A percentile compares a stretch with the other conserved stretches of the same genome.
Conservation (phyloP, 2,888 invertebrate species). For the Mythimna albipuncta region DNA sequence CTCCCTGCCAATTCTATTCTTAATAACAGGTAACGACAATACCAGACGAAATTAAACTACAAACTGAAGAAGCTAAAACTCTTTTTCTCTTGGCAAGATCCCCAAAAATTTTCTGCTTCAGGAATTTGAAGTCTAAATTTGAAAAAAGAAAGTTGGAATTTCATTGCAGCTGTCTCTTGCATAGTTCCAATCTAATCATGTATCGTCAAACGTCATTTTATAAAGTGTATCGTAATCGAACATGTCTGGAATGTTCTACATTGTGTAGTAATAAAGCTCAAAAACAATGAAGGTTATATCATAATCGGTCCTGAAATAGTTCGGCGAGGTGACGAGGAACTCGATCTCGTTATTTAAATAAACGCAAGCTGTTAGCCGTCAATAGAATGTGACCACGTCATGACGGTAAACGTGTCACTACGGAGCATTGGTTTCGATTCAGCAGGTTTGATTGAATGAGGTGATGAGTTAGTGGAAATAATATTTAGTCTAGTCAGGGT, state of each 20-base stretch:
- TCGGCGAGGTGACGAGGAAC: conserved; percentile 42
- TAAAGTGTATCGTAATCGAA: conserved; percentile 66
- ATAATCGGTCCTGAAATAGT: conserved; percentile 52
- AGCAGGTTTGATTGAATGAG: conserved; percentile 2
- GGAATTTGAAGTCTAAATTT: conserved; percentile 30
- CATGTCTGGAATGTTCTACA: conserved; percentile 65
- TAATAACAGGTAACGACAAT: conserved; percentile 67
- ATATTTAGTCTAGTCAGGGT: not conserved
- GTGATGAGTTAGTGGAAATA: not conserved
- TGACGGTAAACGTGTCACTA: conserved; percentile 49
- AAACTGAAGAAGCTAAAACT: conserved; percentile 45
- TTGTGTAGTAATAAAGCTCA: conserved; percentile 28
- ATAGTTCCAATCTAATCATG: conserved; percentile 56
- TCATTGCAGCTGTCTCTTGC: conserved; percentile 3
- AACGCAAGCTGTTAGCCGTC: conserved; percentile 47
- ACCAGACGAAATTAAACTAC: conserved; percentile 57
- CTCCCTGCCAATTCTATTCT: conserved; percentile 86
- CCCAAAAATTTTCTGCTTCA: not conserved
- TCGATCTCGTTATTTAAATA: conserved; percentile 55
- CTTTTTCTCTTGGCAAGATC: conserved; percentile 48
- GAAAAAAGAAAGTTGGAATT: conserved; percentile 10
- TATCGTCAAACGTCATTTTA: conserved; percentile 73
- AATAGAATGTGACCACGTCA: conserved; percentile 49
- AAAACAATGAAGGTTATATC: conserved; percentile 44
- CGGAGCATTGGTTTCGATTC: conserved; percentile 1